Evolutionary conservation across 2,113 vertebrate species (phyloP), one percentile per base, ranked within the genome.

Genomic region (Centropus unirufus): DNA sequence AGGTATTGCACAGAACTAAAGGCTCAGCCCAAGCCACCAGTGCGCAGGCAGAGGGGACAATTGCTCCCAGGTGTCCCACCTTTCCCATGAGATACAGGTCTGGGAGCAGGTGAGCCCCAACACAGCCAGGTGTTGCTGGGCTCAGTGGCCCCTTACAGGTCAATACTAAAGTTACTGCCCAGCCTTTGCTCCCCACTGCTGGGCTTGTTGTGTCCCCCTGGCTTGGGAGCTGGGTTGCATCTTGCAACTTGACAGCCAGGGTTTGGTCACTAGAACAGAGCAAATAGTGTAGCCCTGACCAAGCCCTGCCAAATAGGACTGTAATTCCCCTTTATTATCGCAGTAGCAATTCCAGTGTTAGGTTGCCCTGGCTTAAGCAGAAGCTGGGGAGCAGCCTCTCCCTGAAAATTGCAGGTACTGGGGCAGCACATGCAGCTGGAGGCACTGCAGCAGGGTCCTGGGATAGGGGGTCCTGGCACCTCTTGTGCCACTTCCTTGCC

Each of bases 81-180:
- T 8, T 78, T 44, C 39, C 57, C 39, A 13, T 26, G 44, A 36
- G 47, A 12, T 62, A 14, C 0, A 0, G 23, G 6, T 80, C 42
- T 67, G 57, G 21, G 39, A 77, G 47, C 30, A 54, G 62, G 22
- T 44, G 18, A 20, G 55, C 23, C 16, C 21, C 9, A 5, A 6
- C 7, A 5, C 24, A 49, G 49, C 46, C 0, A 0, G 14, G 2
- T 44, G 30, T 6, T 20, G 42, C 44, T 49, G 18, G 42, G 13
- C 34, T 67, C 59, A 30, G 52, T 1, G 32, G 34, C 42, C 42
- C 72, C 61, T 54, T 57, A 15, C 24, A 52, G 29, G 27, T 73
- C 66, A 52, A 23, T 51, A 13, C 34, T 83, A 7, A 76, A 58
- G 54, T 46, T 49, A 39, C 12, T 30, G 21, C 63, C 29, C 42